Percentiles rank a stretch among this genome's conserved stretches.
These are phyloP conservation scores for Phoebastria nigripes DNA, from an alignment of 2,797 vertebrate genomes.

Conservation along the genomic window DNA sequence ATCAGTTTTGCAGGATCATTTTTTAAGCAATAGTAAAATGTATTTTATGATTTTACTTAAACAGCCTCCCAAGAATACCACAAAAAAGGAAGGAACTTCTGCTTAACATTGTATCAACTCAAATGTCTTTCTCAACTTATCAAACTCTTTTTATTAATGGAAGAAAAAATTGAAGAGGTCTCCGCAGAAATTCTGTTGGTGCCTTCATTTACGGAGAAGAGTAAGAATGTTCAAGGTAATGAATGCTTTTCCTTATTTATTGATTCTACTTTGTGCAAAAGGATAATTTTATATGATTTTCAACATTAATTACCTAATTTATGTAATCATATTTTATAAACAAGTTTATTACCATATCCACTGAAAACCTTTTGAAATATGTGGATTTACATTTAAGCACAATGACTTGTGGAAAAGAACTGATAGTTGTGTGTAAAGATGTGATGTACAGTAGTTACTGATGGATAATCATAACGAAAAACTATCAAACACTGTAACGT, in stretches of 20 bases:
- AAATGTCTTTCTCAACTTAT: conserved; percentile 83
- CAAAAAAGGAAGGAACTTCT: conserved; percentile 76
- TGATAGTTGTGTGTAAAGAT: neutral
- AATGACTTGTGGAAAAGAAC: neutral
- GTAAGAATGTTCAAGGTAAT: conserved; percentile 82
- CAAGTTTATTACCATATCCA: neutral
- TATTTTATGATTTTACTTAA: conserved; percentile 39
- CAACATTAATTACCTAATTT: neutral
- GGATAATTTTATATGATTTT: neutral
- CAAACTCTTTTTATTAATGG: conserved; percentile 82
- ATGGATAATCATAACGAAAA: neutral
- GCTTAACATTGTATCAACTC: conserved; percentile 86
- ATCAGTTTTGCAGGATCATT: neutral
- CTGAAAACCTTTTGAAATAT: neutral
- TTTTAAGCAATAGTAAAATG: neutral
- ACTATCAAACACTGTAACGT: neutral
- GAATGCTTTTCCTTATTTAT: neutral
- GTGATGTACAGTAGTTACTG: neutral
- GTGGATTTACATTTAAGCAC: neutral
- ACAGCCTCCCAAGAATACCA: conserved; percentile 78
- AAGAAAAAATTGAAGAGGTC: conserved; percentile 82
- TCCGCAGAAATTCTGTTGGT: conserved; percentile 78
- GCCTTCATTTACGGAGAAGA: conserved; percentile 73
- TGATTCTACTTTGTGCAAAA: neutral
- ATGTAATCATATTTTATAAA: neutral